phyloP scores from a whole-genome alignment of 92 coral and sea anemone species.

The Paramuricea clavata region DNA sequence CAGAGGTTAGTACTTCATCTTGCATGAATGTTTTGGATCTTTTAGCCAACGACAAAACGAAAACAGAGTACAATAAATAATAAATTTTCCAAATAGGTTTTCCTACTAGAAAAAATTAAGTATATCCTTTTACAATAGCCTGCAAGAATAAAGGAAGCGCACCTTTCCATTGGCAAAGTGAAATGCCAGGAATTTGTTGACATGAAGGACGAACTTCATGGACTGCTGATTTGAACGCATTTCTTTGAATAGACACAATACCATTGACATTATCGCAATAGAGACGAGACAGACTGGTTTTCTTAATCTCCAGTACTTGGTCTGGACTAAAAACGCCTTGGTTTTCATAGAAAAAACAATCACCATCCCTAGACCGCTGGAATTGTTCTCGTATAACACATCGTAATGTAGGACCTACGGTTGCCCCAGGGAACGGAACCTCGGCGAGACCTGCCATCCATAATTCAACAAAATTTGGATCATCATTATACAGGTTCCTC shows the following conservation, averaged over 20 bases:
- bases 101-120: no score
- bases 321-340: conserved; percentile 66
- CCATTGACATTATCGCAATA: conserved; percentile 87
- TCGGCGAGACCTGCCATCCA: conserved; percentile 93
- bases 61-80: no score
- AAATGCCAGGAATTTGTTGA: conserved; percentile 65
- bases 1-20: no score
- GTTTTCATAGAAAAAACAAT: conserved; percentile 91
- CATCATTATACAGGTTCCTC: conserved; percentile 71
- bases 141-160: no score
- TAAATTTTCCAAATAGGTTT: no score
- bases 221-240: conserved; percentile 79
- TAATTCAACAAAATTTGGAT: conserved; percentile 83
- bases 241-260: conserved; percentile 86
- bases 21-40: no score
- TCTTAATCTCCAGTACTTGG: conserved; percentile 77
- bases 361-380: conserved; percentile 90
- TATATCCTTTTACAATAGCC: no score
- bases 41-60: no score
- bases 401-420: conserved; percentile 88
- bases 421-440: conserved; percentile 75
- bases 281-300: conserved; percentile 80
- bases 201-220: conserved; percentile 76
- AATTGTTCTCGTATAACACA: conserved; percentile 84
- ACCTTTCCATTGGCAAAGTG: conserved; percentile 78